Percentiles rank a stretch among this genome's conserved stretches.
Conservation (phyloP, 2,113 vertebrate genomes). For the Puntigrus tetrazona region DNA sequence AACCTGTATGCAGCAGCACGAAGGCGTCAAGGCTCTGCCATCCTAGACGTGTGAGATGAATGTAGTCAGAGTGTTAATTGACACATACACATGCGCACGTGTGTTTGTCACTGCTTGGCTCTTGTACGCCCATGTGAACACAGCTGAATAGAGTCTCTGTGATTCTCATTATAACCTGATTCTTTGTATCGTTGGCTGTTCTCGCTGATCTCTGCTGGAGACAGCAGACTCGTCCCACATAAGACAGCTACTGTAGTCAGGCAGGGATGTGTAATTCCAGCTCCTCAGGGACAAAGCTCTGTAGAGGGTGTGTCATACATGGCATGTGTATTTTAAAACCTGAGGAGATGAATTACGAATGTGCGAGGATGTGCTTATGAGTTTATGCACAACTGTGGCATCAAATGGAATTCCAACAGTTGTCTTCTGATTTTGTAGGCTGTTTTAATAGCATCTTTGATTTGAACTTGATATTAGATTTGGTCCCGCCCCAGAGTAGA, state of each 20-base stretch:
- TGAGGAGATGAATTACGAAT: neutral
- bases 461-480: too few relatives aligned
- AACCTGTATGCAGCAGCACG: neutral
- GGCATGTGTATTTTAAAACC: conserved; percentile 6
- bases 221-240: neutral
- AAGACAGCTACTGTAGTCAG: neutral
- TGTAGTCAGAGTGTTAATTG: conserved; percentile 14
- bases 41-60: neutral
- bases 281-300: neutral
- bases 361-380: neutral
- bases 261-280: conserved; percentile 4
- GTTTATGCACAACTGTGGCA: neutral
- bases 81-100: neutral
- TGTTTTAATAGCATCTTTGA: too few relatives aligned
- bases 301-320: neutral
- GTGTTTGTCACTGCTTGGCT: neutral
- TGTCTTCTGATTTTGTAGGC: too few relatives aligned
- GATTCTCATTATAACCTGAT: neutral
- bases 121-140: conserved; percentile 12
- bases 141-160: conserved; percentile 13
- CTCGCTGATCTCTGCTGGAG: neutral
- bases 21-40: neutral
- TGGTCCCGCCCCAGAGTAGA: too few relatives aligned
- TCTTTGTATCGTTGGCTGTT: conserved; percentile 14
- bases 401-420: neutral